A percentile compares a stretch with the other conserved stretches of the same genome.
phyloP scores from a whole-genome alignment of 1,140 invertebrate genomes.

The Theocolax elegans region DNA sequence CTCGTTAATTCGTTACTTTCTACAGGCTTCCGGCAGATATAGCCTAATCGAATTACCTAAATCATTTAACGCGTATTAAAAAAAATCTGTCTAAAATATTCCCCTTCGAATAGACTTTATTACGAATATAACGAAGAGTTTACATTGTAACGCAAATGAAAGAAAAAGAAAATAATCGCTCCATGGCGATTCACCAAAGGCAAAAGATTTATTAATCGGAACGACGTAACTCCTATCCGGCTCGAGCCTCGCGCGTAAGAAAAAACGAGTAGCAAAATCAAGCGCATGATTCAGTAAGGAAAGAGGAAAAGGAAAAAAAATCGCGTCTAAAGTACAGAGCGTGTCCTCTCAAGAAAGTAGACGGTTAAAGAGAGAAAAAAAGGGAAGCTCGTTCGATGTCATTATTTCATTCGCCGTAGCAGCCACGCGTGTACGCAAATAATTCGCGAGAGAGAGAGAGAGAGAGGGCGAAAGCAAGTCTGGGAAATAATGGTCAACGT shows the following conservation, averaged over 20 bases:
- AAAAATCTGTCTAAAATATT: too few relatives aligned
- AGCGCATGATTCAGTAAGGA: conserved; percentile 31
- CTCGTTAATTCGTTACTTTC: too few relatives aligned
- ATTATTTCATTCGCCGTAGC: conserved; percentile 37
- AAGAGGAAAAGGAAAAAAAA: background rate
- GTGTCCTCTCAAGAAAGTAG: conserved; percentile 37
- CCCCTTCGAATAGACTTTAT: too few relatives aligned
- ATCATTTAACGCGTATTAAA: too few relatives aligned
- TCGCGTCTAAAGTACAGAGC: background rate
- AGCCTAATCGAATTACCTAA: too few relatives aligned
- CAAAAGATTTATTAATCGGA: conserved; percentile 38
- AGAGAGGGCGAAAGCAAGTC: conserved; percentile 41
- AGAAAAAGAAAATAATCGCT: conserved; percentile 4
- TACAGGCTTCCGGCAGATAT: too few relatives aligned
- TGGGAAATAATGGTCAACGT: conserved; percentile 65
- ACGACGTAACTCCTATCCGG: conserved; percentile 34
- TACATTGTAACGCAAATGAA: background rate
- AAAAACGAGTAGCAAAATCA: conserved; percentile 37
- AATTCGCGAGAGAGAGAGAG: conserved; percentile 33
- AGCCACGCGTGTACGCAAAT: background rate
- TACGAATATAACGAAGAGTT: too few relatives aligned
- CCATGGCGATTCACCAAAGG: too few relatives aligned
- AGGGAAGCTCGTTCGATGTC: conserved; percentile 33
- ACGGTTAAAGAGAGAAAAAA: conserved; percentile 26
- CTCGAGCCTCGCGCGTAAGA: conserved; percentile 13